Evolutionary conservation across 2,888 invertebrate genomes (phyloP).

Genomic region (Phaedon cochleariae): DNA sequence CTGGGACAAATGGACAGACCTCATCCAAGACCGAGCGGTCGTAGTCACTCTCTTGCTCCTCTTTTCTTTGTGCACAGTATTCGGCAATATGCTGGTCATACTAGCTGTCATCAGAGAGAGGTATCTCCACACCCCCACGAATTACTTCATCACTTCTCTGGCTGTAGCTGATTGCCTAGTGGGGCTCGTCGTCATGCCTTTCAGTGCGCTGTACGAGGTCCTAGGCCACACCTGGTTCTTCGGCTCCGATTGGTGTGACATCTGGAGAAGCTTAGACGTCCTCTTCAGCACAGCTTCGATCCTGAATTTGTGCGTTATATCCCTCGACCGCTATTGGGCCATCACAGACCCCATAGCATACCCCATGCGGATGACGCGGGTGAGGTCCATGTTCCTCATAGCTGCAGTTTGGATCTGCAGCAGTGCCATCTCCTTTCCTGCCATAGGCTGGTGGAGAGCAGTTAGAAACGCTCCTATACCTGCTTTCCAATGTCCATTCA

Average conservation of each 20-base stretch:
- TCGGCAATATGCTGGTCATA: slow-evolving; percentile 95
- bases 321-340: slow-evolving; percentile 97
- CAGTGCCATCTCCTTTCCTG: slow-evolving; percentile 96
- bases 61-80: slow-evolving; percentile 92
- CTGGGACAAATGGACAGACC: slow-evolving; percentile 62
- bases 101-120: slow-evolving; percentile 91
- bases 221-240: slow-evolving; percentile 93
- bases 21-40: slow-evolving; percentile 76
- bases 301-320: slow-evolving; percentile 95
- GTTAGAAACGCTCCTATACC: slow-evolving; percentile 84
- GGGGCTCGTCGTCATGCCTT: slow-evolving; percentile 97
- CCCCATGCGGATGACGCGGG: slow-evolving; percentile 92
- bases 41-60: slow-evolving; percentile 83
- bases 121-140: slow-evolving; percentile 95
- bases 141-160: slow-evolving; percentile 96
- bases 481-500: slow-evolving; percentile 91
- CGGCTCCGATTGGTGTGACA: slow-evolving; percentile 95
- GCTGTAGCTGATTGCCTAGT: slow-evolving; percentile 97
- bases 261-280: slow-evolving; percentile 97
- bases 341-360: slow-evolving; percentile 97
- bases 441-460: slow-evolving; percentile 95
- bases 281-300: slow-evolving; percentile 98
- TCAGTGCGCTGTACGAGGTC: slow-evolving; percentile 90
- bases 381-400: slow-evolving; percentile 86
- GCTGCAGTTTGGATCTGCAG: slow-evolving; percentile 97